Evolutionary conservation across 2,888 invertebrate species (phyloP).

Genomic region (Hyles lineata): DNA sequence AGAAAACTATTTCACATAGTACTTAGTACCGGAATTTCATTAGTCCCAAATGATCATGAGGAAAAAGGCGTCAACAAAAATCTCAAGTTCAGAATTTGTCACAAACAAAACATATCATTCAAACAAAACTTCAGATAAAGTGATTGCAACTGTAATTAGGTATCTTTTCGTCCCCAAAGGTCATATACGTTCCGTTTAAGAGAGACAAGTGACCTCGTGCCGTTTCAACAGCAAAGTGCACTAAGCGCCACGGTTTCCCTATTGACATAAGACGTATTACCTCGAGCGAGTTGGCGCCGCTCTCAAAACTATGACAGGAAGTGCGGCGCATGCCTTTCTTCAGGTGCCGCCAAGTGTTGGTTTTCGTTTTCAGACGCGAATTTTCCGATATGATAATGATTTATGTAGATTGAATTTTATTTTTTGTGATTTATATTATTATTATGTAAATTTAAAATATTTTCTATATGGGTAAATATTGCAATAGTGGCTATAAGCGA

Average conservation of each 20-base stretch:
- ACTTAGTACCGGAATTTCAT: no score
- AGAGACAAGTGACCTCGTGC: slow-evolving; percentile 67
- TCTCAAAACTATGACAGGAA: slow-evolving; percentile 81
- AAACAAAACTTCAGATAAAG: slow-evolving; percentile 53
- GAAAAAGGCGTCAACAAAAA: background rate
- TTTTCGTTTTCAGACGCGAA: slow-evolving; percentile 34
- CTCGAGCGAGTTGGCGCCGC: slow-evolving; percentile 53
- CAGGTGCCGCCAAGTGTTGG: slow-evolving; percentile 65
- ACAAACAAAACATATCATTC: slow-evolving; percentile 29
- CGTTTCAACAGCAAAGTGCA: slow-evolving; percentile 52
- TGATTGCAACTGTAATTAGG: slow-evolving; percentile 48
- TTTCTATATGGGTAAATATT: no score
- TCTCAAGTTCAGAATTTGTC: background rate
- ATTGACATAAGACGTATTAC: slow-evolving; percentile 64
- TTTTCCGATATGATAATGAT: slow-evolving; percentile 25
- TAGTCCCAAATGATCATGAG: no score
- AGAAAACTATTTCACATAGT: no score
- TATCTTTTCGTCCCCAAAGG: slow-evolving; percentile 76
- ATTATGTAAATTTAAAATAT: background rate
- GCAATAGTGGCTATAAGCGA: no score
- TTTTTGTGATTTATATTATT: background rate
- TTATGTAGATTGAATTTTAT: background rate
- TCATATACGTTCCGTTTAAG: slow-evolving; percentile 71
- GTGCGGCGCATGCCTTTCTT: slow-evolving; percentile 72
- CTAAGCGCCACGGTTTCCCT: slow-evolving; percentile 53